Evolutionary conservation across 1,140 invertebrate genomes (phyloP).

Genomic region (Lysiphlebus fabarum): DNA sequence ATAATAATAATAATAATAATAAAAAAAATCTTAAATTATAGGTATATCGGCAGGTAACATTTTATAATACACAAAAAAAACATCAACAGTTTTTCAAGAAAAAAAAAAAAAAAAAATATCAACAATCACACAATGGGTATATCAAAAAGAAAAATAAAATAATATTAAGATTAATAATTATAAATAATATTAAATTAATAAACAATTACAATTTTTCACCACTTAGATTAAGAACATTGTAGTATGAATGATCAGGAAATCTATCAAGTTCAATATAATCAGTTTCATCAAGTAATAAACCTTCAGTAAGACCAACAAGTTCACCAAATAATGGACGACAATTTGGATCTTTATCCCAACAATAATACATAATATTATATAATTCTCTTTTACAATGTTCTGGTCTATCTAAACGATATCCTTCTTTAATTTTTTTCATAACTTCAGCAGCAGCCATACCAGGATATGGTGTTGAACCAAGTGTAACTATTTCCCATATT

Average conservation of each 20-base stretch:
- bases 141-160: background rate
- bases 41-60: too few relatives aligned
- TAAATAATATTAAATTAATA: background rate
- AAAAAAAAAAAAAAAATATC: too few relatives aligned
- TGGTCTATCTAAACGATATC: constrained; percentile 81
- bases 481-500: constrained; percentile 90
- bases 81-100: too few relatives aligned
- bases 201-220: constrained; percentile 82
- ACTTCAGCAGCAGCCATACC: constrained; percentile 80
- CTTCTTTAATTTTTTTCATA: constrained; percentile 62
- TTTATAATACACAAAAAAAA: too few relatives aligned
- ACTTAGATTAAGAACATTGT: constrained; percentile 83
- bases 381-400: constrained; percentile 84
- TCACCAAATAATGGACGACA: constrained; percentile 77
- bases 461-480: constrained; percentile 87
- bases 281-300: constrained; percentile 79
- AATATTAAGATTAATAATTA: background rate
- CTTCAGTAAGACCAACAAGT: constrained; percentile 74
- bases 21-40: too few relatives aligned
- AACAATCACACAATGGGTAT: too few relatives aligned
- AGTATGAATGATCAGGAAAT: constrained; percentile 92
- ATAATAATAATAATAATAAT: too few relatives aligned
- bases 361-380: constrained; percentile 93
- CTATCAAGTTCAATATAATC: constrained; percentile 90
- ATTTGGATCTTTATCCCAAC: constrained; percentile 80